phyloP scores from a whole-genome alignment of 2,888 invertebrate genomes.

The Himalopsyche anomala region DNA sequence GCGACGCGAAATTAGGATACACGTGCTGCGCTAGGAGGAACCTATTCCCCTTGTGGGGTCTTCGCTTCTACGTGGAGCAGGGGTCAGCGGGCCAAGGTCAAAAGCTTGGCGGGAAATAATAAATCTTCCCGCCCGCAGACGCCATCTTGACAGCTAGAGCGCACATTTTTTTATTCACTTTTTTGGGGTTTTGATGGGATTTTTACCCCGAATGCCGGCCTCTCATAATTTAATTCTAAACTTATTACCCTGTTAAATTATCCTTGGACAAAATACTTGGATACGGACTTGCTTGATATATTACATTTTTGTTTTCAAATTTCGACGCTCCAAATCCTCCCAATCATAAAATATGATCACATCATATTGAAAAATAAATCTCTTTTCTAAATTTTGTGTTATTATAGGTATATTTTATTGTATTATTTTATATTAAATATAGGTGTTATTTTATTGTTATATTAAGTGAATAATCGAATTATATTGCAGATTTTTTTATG shows the following conservation, averaged over 20 bases:
- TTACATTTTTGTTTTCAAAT: neutral
- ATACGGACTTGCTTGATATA: too few relatives aligned
- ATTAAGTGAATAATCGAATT: too few relatives aligned
- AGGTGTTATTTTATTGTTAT: too few relatives aligned
- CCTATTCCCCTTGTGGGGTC: slow-evolving; percentile 19
- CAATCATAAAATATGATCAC: too few relatives aligned
- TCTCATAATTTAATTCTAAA: slow-evolving; percentile 2
- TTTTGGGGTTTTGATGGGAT: slow-evolving; percentile 3
- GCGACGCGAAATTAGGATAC: slow-evolving; percentile 58
- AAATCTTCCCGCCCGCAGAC: slow-evolving; percentile 46
- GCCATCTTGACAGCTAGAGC: slow-evolving; percentile 53
- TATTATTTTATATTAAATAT: too few relatives aligned
- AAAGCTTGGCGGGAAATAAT: slow-evolving; percentile 53
- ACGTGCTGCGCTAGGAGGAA: slow-evolving; percentile 52
- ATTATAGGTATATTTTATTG: too few relatives aligned
- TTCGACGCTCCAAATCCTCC: neutral
- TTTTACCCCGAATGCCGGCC: slow-evolving; percentile 5
- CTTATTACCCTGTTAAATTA: slow-evolving; percentile 6
- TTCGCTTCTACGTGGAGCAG: neutral
- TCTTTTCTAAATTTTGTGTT: too few relatives aligned
- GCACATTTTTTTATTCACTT: slow-evolving; percentile 18
- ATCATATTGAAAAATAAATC: too few relatives aligned
- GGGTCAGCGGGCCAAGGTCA: slow-evolving; percentile 54
- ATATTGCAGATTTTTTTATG: too few relatives aligned
- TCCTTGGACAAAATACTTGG: neutral